These are phyloP conservation scores for Anarhynchus alexandrinus DNA, from an alignment of 2,113 vertebrate species.

Conservation along the genomic window DNA sequence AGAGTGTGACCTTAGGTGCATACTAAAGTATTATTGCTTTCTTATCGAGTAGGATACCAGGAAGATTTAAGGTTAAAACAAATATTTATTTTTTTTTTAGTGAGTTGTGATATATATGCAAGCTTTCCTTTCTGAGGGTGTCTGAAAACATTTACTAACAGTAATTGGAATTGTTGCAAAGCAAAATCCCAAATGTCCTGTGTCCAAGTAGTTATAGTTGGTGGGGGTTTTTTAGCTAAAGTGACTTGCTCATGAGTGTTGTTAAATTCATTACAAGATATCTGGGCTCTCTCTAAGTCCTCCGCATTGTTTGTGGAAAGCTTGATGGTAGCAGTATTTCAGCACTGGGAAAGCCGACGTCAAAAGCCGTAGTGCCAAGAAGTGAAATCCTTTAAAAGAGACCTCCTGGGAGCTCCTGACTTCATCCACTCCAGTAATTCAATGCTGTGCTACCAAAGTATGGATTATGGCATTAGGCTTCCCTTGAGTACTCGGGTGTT, in stretches of 20 bases:
- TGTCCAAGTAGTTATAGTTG: background rate
- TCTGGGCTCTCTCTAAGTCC: background rate
- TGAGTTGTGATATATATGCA: background rate
- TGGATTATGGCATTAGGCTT: background rate
- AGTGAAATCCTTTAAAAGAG: background rate
- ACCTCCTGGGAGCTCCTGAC: background rate
- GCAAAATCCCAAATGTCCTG: background rate
- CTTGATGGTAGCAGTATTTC: background rate
- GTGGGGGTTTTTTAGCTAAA: background rate
- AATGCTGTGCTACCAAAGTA: background rate
- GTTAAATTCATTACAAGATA: background rate
- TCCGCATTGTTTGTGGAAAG: background rate
- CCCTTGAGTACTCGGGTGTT: background rate
- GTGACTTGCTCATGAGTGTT: background rate
- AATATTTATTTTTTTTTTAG: background rate
- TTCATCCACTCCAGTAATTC: background rate
- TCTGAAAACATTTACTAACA: background rate
- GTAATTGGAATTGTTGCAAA: background rate
- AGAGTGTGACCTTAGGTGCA: background rate
- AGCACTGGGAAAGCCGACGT: background rate
- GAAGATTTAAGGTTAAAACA: background rate
- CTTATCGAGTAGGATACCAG: background rate
- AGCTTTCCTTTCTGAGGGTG: background rate
- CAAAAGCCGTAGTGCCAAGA: background rate
- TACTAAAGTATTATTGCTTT: background rate